phyloP scores from a whole-genome alignment of 2,888 invertebrate species.

The Augiades crinisus region DNA sequence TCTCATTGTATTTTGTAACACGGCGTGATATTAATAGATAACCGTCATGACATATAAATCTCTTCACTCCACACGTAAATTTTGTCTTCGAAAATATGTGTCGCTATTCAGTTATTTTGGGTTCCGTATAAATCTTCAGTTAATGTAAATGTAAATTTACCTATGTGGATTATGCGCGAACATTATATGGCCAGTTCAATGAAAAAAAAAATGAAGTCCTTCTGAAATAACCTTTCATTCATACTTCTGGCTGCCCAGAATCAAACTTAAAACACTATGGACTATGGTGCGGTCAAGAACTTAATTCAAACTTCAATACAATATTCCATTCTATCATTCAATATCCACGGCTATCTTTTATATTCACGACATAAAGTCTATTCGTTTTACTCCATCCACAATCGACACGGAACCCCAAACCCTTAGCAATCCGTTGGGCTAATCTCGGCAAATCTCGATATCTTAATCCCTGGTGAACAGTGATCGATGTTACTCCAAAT shows the following conservation, averaged over 20 bases:
- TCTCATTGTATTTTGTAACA: background rate
- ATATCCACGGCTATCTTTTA: too few relatives aligned
- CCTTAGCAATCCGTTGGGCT: conserved; percentile 27
- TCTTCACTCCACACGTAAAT: conserved; percentile 8
- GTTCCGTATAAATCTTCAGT: conserved; percentile 5
- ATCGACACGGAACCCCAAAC: conserved; percentile 26
- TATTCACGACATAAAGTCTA: background rate
- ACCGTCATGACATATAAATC: conserved; percentile 10
- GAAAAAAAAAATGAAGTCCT: too few relatives aligned
- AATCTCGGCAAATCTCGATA: conserved; percentile 53
- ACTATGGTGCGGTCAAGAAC: too few relatives aligned
- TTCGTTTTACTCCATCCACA: background rate
- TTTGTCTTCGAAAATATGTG: conserved; percentile 6
- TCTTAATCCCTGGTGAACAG: conserved; percentile 54
- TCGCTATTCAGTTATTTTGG: background rate
- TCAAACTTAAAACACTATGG: too few relatives aligned
- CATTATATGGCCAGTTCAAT: too few relatives aligned
- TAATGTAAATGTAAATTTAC: too few relatives aligned
- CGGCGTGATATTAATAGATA: conserved; percentile 8
- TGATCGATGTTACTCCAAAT: conserved; percentile 54
- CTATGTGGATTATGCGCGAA: too few relatives aligned
- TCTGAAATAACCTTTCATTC: too few relatives aligned
- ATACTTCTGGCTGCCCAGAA: too few relatives aligned
- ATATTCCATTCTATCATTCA: too few relatives aligned
- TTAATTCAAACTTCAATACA: too few relatives aligned